phyloP scores from a whole-genome alignment of 1,140 invertebrate genomes.

The Mactra quadrangularis region DNA sequence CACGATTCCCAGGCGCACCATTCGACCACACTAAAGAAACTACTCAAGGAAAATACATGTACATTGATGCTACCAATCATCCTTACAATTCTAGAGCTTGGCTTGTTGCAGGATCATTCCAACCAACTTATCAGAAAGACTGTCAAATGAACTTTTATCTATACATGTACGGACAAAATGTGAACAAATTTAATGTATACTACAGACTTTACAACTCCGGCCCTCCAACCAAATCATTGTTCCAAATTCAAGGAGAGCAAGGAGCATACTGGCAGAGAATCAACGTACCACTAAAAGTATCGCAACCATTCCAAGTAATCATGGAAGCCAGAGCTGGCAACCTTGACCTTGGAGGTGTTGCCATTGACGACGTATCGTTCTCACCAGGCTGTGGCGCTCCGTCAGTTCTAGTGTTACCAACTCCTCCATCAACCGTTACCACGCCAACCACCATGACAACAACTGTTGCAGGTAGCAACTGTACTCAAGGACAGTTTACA shows the following conservation, averaged over 20 bases:
- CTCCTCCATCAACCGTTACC: slow-evolving; percentile 56
- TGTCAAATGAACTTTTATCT: slow-evolving; percentile 76
- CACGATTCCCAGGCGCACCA: slow-evolving; percentile 68
- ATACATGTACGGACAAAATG: slow-evolving; percentile 80
- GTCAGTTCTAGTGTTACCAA: slow-evolving; percentile 50
- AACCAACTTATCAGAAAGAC: slow-evolving; percentile 57
- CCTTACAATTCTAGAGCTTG: slow-evolving; percentile 84
- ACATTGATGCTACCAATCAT: slow-evolving; percentile 73
- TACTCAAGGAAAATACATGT: slow-evolving; percentile 79
- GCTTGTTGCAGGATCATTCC: slow-evolving; percentile 68
- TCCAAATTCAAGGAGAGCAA: slow-evolving; percentile 66
- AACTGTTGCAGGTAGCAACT: slow-evolving; percentile 18
- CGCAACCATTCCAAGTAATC: slow-evolving; percentile 74
- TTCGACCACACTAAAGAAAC: slow-evolving; percentile 75
- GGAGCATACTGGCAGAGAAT: slow-evolving; percentile 74
- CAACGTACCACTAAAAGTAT: slow-evolving; percentile 57
- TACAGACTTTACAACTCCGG: slow-evolving; percentile 73
- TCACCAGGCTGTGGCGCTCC: slow-evolving; percentile 70
- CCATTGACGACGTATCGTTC: slow-evolving; percentile 83
- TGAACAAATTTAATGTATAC: slow-evolving; percentile 75
- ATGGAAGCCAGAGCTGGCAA: slow-evolving; percentile 75
- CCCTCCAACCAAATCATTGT: slow-evolving; percentile 68
- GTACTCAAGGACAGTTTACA: slow-evolving; percentile 61
- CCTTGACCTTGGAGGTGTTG: slow-evolving; percentile 74
- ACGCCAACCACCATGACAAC: slow-evolving; percentile 54